A percentile compares a stretch with the other conserved stretches of the same genome.
These are phyloP conservation scores for Lottia gigantea DNA, from an alignment of 2,888 invertebrate genomes.

Conservation along the genomic window DNA sequence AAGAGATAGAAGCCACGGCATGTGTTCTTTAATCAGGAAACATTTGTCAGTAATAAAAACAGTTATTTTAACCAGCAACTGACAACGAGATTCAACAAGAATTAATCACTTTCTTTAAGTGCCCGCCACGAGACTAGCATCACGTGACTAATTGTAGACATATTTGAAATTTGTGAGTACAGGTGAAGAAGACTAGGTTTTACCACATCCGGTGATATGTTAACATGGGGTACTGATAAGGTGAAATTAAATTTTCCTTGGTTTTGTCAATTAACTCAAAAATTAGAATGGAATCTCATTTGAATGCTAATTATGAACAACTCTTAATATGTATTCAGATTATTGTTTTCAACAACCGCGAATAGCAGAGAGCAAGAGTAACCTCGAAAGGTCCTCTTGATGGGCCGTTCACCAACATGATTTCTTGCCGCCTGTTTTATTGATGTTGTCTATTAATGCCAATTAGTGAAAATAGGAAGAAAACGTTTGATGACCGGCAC, in stretches of 20 bases:
- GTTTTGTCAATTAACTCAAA: too few species aligned
- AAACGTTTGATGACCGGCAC: constrained; percentile 9
- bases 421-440: constrained; percentile 9
- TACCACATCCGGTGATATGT: constrained; percentile 6
- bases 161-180: constrained; percentile 7
- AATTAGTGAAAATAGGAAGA: constrained; percentile 4
- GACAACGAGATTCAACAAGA: constrained; percentile 8
- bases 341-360: too few species aligned
- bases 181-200: not conserved
- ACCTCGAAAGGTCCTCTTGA: not conserved
- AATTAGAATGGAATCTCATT: too few species aligned
- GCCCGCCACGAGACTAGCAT: constrained; percentile 9
- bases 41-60: constrained; percentile 11
- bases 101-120: constrained; percentile 10
- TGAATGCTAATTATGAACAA: too few species aligned
- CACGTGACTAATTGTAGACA: constrained; percentile 11
- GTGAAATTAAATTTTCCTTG: not conserved
- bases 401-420: not conserved
- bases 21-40: constrained; percentile 8
- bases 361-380: not conserved
- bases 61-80: constrained; percentile 11
- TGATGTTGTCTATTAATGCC: constrained; percentile 11
- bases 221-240: not conserved
- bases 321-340: too few species aligned
- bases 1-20: constrained; percentile 8